Evolutionary conservation across 2,113 vertebrate genomes (phyloP).

Genomic region (Scartelaos histophorus): DNA sequence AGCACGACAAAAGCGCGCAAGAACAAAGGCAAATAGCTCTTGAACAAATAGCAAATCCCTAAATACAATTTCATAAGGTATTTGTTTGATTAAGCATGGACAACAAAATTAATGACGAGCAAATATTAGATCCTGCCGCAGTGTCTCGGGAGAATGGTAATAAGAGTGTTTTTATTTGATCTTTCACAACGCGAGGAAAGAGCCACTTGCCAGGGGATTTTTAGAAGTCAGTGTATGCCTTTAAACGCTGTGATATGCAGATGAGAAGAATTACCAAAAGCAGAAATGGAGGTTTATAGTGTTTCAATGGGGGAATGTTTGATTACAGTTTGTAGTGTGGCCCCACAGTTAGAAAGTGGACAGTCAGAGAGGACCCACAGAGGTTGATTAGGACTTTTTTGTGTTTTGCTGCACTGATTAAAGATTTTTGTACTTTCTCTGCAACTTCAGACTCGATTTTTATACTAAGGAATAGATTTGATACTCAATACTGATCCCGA

Average conservation of each 20-base stretch:
- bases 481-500: no score
- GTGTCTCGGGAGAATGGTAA: conserved; percentile 6
- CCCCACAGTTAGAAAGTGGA: neutral
- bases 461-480: no score
- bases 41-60: conserved; percentile 48
- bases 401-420: neutral
- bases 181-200: conserved; percentile 1
- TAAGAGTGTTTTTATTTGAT: conserved; percentile 33
- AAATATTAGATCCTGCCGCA: conserved; percentile 32
- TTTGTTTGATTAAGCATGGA: conserved; percentile 48
- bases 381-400: neutral
- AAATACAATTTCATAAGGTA: conserved; percentile 37
- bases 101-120: conserved; percentile 30
- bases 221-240: conserved; percentile 16
- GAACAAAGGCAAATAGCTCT: conserved; percentile 36
- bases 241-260: neutral
- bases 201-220: conserved; percentile 10
- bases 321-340: neutral
- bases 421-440: neutral
- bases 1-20: conserved; percentile 29
- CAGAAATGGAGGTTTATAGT: neutral
- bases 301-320: neutral
- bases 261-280: conserved; percentile 5
- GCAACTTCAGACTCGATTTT: no score
- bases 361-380: neutral